phyloP scores from a whole-genome alignment of 2,113 vertebrate species.

The Collichthys lucidus region DNA sequence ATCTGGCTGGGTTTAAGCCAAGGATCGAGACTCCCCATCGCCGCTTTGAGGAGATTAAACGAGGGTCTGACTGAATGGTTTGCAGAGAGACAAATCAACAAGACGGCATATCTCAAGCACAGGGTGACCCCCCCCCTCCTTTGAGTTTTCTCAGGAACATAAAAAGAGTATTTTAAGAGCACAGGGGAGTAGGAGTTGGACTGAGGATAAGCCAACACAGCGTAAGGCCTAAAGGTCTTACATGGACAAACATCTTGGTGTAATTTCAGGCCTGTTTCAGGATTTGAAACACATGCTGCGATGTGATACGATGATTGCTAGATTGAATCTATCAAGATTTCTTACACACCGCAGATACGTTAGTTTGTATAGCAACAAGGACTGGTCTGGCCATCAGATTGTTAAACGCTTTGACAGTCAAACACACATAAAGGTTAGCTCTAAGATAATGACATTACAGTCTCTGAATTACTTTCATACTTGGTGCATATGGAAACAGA shows the following conservation, averaged over 20 bases:
- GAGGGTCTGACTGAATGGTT: conserved; percentile 38
- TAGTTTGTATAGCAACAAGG: conserved; percentile 10
- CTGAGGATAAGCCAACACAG: conserved; percentile 41
- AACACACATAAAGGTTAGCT: background rate
- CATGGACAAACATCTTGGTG: conserved; percentile 63
- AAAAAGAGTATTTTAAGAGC: conserved; percentile 24
- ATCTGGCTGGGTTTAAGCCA: conserved; percentile 66
- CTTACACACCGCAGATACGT: background rate
- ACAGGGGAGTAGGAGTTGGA: conserved; percentile 37
- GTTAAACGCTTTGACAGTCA: background rate
- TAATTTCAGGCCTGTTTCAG: conserved; percentile 48
- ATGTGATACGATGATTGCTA: conserved; percentile 22
- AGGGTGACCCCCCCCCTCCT: conserved; percentile 9
- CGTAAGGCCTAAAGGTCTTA: conserved; percentile 39
- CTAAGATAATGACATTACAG: background rate
- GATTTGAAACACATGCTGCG: conserved; percentile 53
- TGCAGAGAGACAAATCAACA: conserved; percentile 46
- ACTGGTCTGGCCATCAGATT: background rate
- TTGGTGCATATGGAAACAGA: background rate
- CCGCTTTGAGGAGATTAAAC: conserved; percentile 74
- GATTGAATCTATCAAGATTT: conserved; percentile 32
- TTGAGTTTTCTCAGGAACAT: conserved; percentile 44
- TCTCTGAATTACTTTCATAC: background rate
- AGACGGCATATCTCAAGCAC: conserved; percentile 45
- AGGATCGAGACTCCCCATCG: conserved; percentile 42